Evolutionary conservation across 2,797 vertebrate genomes (phyloP).

Genomic region (Falco biarmicus): DNA sequence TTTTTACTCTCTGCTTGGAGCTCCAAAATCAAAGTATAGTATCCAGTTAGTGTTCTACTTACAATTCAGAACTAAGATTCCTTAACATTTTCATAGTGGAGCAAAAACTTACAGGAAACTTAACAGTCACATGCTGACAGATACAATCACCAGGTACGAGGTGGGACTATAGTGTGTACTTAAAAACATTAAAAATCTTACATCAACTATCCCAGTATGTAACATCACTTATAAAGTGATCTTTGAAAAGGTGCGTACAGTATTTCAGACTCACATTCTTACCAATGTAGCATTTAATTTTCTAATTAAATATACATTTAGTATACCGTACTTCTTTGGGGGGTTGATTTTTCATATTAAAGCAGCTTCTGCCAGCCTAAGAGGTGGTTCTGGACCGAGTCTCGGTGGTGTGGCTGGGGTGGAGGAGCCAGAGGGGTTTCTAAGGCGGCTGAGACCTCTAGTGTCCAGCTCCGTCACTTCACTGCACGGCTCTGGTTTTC

Average conservation of each 20-base stretch:
- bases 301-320: background rate
- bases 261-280: background rate
- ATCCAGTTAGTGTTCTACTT: background rate
- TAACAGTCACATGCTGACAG: background rate
- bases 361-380: background rate
- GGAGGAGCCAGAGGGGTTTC: background rate
- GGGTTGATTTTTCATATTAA: background rate
- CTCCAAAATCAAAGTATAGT: background rate
- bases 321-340: background rate
- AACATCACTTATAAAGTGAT: background rate
- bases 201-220: background rate
- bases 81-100: background rate
- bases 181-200: background rate
- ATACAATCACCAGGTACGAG: background rate
- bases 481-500: background rate
- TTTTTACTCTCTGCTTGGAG: background rate
- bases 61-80: background rate
- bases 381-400: background rate
- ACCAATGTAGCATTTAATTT: background rate
- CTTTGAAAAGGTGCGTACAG: background rate
- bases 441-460: conserved; percentile 70
- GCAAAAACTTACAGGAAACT: background rate
- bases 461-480: conserved; percentile 29
- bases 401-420: background rate
- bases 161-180: background rate